Evolutionary conservation across 2,888 invertebrate species (phyloP).

Genomic region (Sussaba pulchella): DNA sequence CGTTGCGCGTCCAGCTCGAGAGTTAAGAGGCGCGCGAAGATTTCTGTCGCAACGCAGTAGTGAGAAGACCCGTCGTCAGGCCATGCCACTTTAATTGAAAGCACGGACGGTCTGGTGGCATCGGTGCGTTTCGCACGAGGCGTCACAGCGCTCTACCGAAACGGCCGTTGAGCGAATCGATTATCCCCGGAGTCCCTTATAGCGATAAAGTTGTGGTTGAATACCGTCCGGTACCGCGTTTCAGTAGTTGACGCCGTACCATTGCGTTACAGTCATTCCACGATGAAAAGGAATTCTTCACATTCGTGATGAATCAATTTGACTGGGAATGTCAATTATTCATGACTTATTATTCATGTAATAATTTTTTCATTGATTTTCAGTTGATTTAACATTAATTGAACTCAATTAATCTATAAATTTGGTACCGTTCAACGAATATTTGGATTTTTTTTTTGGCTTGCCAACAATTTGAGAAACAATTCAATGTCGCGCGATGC

Average conservation of each 20-base stretch:
- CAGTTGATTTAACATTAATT: too few species aligned
- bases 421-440: too few species aligned
- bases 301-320: neutral
- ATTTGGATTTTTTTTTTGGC: neutral
- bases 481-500: too few species aligned
- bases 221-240: neutral
- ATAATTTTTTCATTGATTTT: too few species aligned
- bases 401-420: too few species aligned
- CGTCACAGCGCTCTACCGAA: conserved; percentile 67
- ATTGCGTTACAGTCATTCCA: conserved; percentile 7
- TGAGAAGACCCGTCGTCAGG: conserved; percentile 54
- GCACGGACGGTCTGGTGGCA: conserved; percentile 71
- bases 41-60: conserved; percentile 49
- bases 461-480: conserved; percentile 32
- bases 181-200: conserved; percentile 65
- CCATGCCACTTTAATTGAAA: conserved; percentile 71
- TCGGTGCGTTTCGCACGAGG: conserved; percentile 68
- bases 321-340: too few species aligned
- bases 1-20: conserved; percentile 18
- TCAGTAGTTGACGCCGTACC: conserved; percentile 22
- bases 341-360: too few species aligned
- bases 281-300: neutral
- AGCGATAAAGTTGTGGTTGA: conserved; percentile 7
- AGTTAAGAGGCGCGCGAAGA: conserved; percentile 43
- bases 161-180: conserved; percentile 70